Base-by-base conservation (phyloP, 2,113 vertebrate species). In the western clawed frog (Xenopus tropicalis) region DNA sequence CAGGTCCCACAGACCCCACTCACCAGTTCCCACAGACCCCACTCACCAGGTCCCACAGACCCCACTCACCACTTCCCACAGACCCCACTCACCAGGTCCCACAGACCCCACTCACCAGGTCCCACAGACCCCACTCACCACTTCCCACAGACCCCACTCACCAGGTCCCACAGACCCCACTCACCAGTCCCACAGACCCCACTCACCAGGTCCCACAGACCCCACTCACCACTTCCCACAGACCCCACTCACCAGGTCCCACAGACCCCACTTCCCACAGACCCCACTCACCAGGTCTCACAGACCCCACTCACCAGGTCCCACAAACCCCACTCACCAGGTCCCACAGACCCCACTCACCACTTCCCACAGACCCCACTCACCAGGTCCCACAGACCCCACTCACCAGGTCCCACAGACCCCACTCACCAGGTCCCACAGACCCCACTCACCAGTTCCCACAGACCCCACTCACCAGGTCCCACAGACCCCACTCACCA, bases 41-140 rank as follows among this genome's bases (percentile, higher is more conserved):
- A 54, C 94, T 89, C 77, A 96, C 95, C 42, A 79, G 88, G 80
- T 96, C 93, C 95, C 95, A 96, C 78, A 96, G 88, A 21, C 3
- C 4, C 1, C n/a, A n/a, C n/a, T n/a, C n/a, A n/a, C 11, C 11
- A 4, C 44, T 21, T 3, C 12, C 42, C 4, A 25, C 20, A 11
- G 19, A 7, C 44, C 44, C 3, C 1, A 54, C 94, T 89, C 77
- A 96, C 95, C 42, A 79, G 88, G 80, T 96, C 93, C 95, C 95
- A 96, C 78, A 96, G 88, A 21, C 3, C 4, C 1, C n/a, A n/a
- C n/a, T n/a, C n/a, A n/a, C n/a, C n/a, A n/a, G n/a, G n/a, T n/a
- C n/a, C n/a, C n/a, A n/a, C n/a, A n/a, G n/a, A n/a, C n/a, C n/a
- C n/a, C n/a, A n/a, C n/a, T n/a, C n/a, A n/a, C 11, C 11, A 4